Evolutionary conservation across 1,140 invertebrate genomes (phyloP).

Genomic region (Sinonovacula constricta): DNA sequence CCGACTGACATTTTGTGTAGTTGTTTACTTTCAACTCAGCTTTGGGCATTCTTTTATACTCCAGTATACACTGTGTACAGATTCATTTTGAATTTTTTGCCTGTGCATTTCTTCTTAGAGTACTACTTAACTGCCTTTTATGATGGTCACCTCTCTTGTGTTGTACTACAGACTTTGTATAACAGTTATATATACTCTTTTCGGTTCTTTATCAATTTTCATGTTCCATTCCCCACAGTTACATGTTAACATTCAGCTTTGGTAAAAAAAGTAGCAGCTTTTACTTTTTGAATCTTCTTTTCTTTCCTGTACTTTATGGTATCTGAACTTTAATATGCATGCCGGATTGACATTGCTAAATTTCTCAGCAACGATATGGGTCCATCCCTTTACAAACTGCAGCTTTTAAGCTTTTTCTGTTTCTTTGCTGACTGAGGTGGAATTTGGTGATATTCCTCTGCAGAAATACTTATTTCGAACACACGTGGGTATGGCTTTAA

Average conservation of each 20-base stretch:
- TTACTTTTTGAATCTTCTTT: not conserved
- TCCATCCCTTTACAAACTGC: conserved; percentile 8
- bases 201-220: conserved; percentile 6
- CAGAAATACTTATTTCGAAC: conserved; percentile 2
- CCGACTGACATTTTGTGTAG: conserved; percentile 9
- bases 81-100: not conserved
- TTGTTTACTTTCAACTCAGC: conserved; percentile 12
- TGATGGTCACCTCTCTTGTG: conserved; percentile 6
- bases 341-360: conserved; percentile 12
- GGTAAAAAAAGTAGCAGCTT: conserved; percentile 5
- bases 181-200: conserved; percentile 5
- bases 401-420: not conserved
- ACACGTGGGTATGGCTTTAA: not conserved
- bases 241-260: conserved; percentile 10
- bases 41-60: conserved; percentile 11
- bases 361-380: conserved; percentile 8
- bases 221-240: conserved; percentile 7
- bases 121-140: conserved; percentile 15
- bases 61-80: conserved; percentile 1
- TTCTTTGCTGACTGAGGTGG: not conserved
- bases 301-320: conserved; percentile 15
- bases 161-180: conserved; percentile 8
- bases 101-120: conserved; percentile 10
- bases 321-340: conserved; percentile 7
- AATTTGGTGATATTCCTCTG: conserved; percentile 1